Evolutionary conservation across 1,140 invertebrate genomes (phyloP).

Genomic region (Formica exsecta): DNA sequence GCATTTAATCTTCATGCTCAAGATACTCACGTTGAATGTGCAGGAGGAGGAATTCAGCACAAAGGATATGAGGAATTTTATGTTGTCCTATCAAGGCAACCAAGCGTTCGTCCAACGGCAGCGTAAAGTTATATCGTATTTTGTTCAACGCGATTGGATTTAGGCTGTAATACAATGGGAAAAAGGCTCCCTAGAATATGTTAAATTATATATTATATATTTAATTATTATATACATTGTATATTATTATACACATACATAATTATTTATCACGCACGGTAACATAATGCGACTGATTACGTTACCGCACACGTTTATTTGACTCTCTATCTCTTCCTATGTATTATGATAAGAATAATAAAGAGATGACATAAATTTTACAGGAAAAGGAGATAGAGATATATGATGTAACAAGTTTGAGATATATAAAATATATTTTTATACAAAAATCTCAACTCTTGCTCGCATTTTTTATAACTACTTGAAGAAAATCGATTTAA

Average conservation of each 20-base stretch:
- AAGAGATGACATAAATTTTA: neutral
- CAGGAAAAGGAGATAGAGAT: neutral
- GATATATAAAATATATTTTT: neutral
- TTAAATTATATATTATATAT: neutral
- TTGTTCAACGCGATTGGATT: conserved; percentile 67
- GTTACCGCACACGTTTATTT: neutral
- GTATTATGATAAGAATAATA: neutral
- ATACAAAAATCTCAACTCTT: neutral
- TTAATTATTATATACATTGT: neutral
- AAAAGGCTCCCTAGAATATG: neutral
- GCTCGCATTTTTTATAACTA: neutral
- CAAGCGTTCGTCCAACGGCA: conserved; percentile 51
- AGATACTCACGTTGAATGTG: conserved; percentile 78
- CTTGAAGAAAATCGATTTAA: neutral
- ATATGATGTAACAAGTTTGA: neutral
- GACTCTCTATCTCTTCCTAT: neutral
- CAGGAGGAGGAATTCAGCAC: conserved; percentile 54
- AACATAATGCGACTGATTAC: neutral
- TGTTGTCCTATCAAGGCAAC: conserved; percentile 22
- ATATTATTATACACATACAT: neutral
- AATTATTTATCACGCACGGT: neutral
- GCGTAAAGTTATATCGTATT: conserved; percentile 54
- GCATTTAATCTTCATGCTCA: conserved; percentile 80
- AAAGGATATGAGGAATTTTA: conserved; percentile 29
- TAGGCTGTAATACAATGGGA: conserved; percentile 17